phyloP scores from a whole-genome alignment of 1,140 invertebrate species.

The Theocolax elegans region DNA sequence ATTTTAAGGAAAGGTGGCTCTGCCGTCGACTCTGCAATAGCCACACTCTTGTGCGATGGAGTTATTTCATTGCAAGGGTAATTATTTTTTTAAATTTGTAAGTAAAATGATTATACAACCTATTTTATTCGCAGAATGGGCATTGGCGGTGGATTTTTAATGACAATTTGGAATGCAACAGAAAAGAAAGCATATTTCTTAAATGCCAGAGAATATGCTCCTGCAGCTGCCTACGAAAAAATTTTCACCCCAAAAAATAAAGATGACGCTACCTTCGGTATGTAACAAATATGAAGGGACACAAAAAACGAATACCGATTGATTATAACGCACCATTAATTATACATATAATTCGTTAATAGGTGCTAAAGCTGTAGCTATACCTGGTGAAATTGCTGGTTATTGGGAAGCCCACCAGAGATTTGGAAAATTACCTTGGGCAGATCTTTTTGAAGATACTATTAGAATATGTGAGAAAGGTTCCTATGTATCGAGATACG shows the following conservation, averaged over 20 bases:
- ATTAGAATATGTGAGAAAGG: slow-evolving; percentile 76
- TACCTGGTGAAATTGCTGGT: slow-evolving; percentile 90
- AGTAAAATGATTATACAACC: not conserved
- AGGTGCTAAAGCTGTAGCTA: slow-evolving; percentile 81
- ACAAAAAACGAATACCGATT: no score
- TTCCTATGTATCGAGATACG: slow-evolving; percentile 45
- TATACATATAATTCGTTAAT: no score
- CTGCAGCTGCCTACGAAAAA: slow-evolving; percentile 65
- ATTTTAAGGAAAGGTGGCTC: slow-evolving; percentile 76
- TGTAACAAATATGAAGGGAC: no score
- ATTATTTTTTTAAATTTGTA: not conserved
- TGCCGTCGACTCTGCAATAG: slow-evolving; percentile 84
- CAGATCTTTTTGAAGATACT: slow-evolving; percentile 79
- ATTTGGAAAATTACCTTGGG: slow-evolving; percentile 84
- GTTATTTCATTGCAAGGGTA: slow-evolving; percentile 78
- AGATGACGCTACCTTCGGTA: no score
- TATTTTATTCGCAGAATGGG: slow-evolving; percentile 70
- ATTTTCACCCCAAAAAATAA: slow-evolving; percentile 67
- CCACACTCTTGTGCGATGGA: slow-evolving; percentile 81
- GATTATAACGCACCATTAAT: no score
- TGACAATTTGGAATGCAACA: slow-evolving; percentile 76
- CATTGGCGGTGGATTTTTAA: slow-evolving; percentile 82
- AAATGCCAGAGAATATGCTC: slow-evolving; percentile 77
- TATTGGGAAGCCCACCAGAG: slow-evolving; percentile 81
- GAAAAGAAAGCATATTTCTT: slow-evolving; percentile 64